phyloP scores from a whole-genome alignment of 1,140 invertebrate species.

The Lordiphosa collinella region DNA sequence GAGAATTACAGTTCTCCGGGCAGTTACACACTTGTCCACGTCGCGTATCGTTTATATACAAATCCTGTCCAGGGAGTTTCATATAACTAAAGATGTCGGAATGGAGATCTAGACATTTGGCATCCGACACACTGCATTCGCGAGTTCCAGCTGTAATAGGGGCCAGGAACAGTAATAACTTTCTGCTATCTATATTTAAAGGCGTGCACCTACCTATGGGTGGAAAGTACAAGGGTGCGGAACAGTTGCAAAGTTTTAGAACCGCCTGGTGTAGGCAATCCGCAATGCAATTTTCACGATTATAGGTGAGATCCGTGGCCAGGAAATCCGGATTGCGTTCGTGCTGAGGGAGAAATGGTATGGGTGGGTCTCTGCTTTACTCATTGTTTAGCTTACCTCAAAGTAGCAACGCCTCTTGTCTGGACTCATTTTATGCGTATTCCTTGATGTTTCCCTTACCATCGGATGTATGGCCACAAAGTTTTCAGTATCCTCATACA shows the following conservation, averaged over 20 bases:
- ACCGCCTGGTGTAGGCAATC: conserved; percentile 48
- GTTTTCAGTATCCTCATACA: conserved; percentile 53
- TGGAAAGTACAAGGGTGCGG: conserved; percentile 38
- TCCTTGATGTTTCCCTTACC: conserved; percentile 36
- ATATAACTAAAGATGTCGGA: conserved; percentile 55
- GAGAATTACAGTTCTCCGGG: conserved; percentile 44
- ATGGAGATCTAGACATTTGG: conserved; percentile 39
- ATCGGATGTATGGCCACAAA: conserved; percentile 47
- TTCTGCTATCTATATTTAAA: neutral
- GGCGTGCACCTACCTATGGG: conserved; percentile 20
- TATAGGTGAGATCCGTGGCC: conserved; percentile 31
- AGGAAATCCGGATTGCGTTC: conserved; percentile 36
- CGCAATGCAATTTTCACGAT: conserved; percentile 43
- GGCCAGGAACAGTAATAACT: neutral
- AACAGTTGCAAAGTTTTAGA: conserved; percentile 44
- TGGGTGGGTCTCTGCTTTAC: too few relatives aligned
- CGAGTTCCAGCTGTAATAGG: conserved; percentile 15
- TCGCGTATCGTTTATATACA: conserved; percentile 50
- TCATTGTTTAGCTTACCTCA: conserved; percentile 25
- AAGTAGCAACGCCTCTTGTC: conserved; percentile 46
- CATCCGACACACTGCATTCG: conserved; percentile 50
- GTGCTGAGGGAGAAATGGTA: conserved; percentile 9
- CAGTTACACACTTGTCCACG: conserved; percentile 46
- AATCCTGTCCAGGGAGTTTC: conserved; percentile 43
- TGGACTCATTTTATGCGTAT: conserved; percentile 34